Evolutionary conservation across 2,113 vertebrate species (phyloP), one percentile per base, ranked within the genome.

Genomic region (Engraulis encrasicolus): DNA sequence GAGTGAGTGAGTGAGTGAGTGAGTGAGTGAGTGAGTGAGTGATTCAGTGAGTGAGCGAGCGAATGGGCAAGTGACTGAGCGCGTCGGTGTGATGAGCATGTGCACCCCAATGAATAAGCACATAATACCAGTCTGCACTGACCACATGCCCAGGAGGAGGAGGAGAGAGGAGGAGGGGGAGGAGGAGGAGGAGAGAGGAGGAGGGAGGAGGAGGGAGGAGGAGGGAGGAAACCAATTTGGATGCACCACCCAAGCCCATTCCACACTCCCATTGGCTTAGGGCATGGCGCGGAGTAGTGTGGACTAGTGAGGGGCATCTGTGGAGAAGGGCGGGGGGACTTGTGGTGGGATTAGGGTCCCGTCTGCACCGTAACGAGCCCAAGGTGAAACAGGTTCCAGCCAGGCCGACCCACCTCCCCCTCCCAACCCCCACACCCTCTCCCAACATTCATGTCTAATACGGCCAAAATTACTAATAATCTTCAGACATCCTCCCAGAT

Each of bases 401-500:
- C 78, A 88, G 81, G 88, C 89, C 87, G 89, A 87, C 23, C 83
- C 90, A 89, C 88, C 85, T 90, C 84, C 88, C 87, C 87, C 40
- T 9, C 40, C 40, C n/a, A n/a, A n/a, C n/a, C n/a, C n/a, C n/a
- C n/a, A n/a, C n/a, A 23, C 83, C 90, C 89, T 88, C 85, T 91
- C 85, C 88, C 87, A 87, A 90, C 88, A 92, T 91, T 94, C 93
- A 94, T 95, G 93, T 94, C 91, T 93, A 91, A 92, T 92, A 90
- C 93, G 92, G 92, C 92, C 92, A 93, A 95, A 95, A 95, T 95
- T 92, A 93, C 92, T 90, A 94, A 92, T 95, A 95, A 95, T 95
- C 94, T 94, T 90, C 90, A 86, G 89, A 92, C 93, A 94, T 94
- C 89, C 93, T 93, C 93, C 93, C 95, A 95, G 94, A 95, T 94